Conservation (phyloP, 2,888 invertebrate genomes). For the Hydraecia micacea region DNA sequence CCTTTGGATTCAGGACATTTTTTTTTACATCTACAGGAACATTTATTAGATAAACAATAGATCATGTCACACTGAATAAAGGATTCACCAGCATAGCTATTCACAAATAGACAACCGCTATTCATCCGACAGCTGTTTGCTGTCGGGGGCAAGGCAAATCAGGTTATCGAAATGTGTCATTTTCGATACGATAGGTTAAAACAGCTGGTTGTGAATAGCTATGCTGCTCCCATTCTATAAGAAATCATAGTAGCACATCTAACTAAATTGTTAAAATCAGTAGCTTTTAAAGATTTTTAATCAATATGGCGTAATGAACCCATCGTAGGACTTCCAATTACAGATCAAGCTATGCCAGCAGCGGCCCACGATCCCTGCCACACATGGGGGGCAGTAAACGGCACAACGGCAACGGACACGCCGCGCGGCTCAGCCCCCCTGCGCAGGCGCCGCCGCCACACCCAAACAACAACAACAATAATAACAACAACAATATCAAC, state of each 20-base stretch:
- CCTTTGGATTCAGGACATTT: too few relatives aligned
- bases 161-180: background rate
- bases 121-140: too few relatives aligned
- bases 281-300: background rate
- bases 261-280: background rate
- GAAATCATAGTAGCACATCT: background rate
- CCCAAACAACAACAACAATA: constrained; percentile 43
- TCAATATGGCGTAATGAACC: constrained; percentile 49
- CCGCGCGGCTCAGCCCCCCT: constrained; percentile 84
- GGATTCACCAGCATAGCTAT: background rate
- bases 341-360: constrained; percentile 86
- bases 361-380: constrained; percentile 85
- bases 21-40: background rate
- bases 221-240: background rate
- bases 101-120: background rate
- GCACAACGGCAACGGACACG: constrained; percentile 77
- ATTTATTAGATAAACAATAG: background rate
- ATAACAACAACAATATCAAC: constrained; percentile 80
- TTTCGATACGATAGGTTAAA: background rate
- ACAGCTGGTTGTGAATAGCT: background rate
- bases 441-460: constrained; percentile 75
- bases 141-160: too few relatives aligned
- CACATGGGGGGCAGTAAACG: constrained; percentile 83
- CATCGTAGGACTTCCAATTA: constrained; percentile 60
- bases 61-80: background rate